Conservation (phyloP, 2,113 vertebrate species). For the Arenaria interpres region DNA sequence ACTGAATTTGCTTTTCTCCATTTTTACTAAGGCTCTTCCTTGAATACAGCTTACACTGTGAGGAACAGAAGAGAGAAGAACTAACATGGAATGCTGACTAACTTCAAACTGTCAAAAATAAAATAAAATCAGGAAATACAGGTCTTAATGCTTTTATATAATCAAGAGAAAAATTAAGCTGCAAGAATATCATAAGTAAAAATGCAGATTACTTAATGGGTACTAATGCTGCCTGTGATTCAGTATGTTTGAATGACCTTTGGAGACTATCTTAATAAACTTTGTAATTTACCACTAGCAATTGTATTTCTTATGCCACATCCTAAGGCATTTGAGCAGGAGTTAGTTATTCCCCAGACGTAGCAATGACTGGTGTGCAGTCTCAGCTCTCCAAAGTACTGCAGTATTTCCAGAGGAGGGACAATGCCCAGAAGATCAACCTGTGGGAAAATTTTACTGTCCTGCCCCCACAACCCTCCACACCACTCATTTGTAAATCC, state of each 20-base stretch:
- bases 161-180: slow-evolving; percentile 2
- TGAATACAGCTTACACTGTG: neutral
- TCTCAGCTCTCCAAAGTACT: neutral
- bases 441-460: neutral
- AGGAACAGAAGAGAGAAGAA: neutral
- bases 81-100: neutral
- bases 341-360: neutral
- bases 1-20: neutral
- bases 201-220: neutral
- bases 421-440: neutral
- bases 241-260: neutral
- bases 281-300: neutral
- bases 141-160: neutral
- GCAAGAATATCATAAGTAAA: neutral
- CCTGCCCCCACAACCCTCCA: rapidly evolving
- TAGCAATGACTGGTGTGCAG: neutral
- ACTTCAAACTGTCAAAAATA: neutral
- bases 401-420: neutral
- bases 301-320: neutral
- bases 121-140: neutral
- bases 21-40: slow-evolving; percentile 11
- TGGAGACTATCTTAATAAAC: slow-evolving; percentile 39
- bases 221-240: neutral
- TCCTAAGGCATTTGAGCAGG: neutral
- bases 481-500: neutral